Conservation (phyloP, 2,888 invertebrate species). For the Polyommatus iphigenia region DNA sequence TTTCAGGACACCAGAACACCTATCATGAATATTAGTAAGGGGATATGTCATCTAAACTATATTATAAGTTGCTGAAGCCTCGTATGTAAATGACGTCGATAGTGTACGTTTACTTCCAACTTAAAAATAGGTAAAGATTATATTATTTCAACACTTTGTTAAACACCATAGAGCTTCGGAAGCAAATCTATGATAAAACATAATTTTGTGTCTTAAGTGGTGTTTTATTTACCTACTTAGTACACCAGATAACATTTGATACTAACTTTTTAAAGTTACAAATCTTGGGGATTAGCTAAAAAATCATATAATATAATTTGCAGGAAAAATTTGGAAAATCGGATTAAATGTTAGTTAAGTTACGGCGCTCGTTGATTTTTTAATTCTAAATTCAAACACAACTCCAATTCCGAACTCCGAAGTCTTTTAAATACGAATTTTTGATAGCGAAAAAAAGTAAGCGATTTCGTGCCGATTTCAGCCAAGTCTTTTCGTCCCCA, state of each 20-base stretch:
- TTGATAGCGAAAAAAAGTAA: conserved; percentile 34
- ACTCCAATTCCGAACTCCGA: conserved; percentile 28
- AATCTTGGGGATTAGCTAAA: no score
- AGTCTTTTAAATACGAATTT: conserved; percentile 33
- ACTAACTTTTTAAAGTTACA: no score
- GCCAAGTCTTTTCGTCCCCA: conserved; percentile 48
- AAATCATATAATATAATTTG: neutral
- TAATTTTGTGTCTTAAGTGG: no score
- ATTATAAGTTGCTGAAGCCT: no score
- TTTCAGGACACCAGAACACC: no score
- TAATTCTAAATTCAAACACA: conserved; percentile 31
- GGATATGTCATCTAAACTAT: no score
- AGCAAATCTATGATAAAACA: neutral
- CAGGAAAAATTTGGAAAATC: neutral
- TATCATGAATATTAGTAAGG: no score
- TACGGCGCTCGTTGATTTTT: neutral
- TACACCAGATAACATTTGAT: no score
- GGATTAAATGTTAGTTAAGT: neutral
- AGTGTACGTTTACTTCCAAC: no score
- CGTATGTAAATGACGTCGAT: no score
- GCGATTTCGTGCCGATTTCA: conserved; percentile 34
- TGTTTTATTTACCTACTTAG: neutral
- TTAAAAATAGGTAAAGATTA: no score
- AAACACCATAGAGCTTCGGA: neutral
- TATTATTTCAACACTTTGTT: neutral